Evolutionary conservation across 2,888 invertebrate genomes (phyloP), one percentile per base, ranked within the genome.

Genomic region (Synergus gifuensis): DNA sequence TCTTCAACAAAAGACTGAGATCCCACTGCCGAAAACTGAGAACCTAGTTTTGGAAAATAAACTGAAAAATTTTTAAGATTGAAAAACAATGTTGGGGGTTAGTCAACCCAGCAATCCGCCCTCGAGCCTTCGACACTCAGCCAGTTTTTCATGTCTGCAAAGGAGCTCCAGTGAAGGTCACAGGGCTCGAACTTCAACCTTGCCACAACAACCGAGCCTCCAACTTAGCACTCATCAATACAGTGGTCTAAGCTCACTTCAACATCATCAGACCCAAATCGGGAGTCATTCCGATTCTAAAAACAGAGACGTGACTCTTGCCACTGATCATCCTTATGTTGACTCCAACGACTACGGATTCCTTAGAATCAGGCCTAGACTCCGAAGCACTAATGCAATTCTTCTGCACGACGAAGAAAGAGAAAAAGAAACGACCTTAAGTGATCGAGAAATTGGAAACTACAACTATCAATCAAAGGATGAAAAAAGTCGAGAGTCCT

Each of bases 101-200:
- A 92, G 92, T 90, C 92, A 92, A 82, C 91, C 90, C 78, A 88
- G 87, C 84, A 91, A 90, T 85, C 90, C 91, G 83, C 91, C 92
- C 81, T 90, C 92, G 85, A 92, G 92, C 85, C 88, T 93, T 83
- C 87, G 93, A 83, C 93, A 93, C 88, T 93, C 93, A 83, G 93
- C 93, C 78, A 93, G 93, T 85, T 93, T 93, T 88, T 93, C 93
- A 77, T 93, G 93, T 86, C 89, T 93, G 77, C 92, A 93, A 80
- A 90, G 93, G 62, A 89, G 91, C 84, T 88, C 90, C 42, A 87
- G 86, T 79, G 91, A 90, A 46, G 89, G 89, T 36, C 92, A 92
- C 80, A 89, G 92, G 7, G 88, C 91, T 40, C 88, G 93, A 86
- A 93, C 93, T 46, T 93, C 93, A 66, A 93, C 93, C n/a, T 86